Evolutionary conservation across 2,888 invertebrate genomes (phyloP).

Genomic region (Agriopis leucophaearia): DNA sequence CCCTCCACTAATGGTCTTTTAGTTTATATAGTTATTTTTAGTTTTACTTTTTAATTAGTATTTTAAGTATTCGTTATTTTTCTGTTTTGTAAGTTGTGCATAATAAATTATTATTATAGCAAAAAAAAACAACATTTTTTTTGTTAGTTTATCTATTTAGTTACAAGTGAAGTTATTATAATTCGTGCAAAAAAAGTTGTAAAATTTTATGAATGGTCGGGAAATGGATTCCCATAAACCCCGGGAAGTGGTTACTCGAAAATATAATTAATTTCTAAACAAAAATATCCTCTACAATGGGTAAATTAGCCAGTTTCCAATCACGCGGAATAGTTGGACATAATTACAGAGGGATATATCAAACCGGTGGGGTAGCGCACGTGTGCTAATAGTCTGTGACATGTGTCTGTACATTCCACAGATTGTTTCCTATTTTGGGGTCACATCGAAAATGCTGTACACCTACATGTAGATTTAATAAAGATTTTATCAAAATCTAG

Average conservation of each 20-base stretch:
- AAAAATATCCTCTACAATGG: conserved; percentile 40
- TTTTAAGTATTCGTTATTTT: too few species aligned
- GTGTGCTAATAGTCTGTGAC: conserved; percentile 51
- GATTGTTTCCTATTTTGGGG: conserved; percentile 48
- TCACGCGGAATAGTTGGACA: conserved; percentile 55
- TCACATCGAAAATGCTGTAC: conserved; percentile 10
- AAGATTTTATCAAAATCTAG: background rate
- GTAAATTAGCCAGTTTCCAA: conserved; percentile 47
- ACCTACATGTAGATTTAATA: background rate
- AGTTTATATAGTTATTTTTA: too few species aligned
- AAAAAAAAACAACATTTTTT: too few species aligned
- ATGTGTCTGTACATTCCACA: too few species aligned
- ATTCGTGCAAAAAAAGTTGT: background rate
- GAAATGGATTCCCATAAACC: conserved; percentile 9
- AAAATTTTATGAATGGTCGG: background rate
- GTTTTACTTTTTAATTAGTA: too few species aligned
- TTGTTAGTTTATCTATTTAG: too few species aligned
- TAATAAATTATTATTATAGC: too few species aligned
- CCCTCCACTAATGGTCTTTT: too few species aligned
- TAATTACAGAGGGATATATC: conserved; percentile 61
- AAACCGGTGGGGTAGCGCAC: conserved; percentile 48
- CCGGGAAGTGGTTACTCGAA: conserved; percentile 32
- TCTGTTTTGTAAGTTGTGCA: too few species aligned
- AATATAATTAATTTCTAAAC: conserved; percentile 33
- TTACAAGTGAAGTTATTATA: too few species aligned